Evolutionary conservation across 1,140 invertebrate species (phyloP), one percentile per base, ranked within the genome.

Genomic region (Drosophila ficusphila): DNA sequence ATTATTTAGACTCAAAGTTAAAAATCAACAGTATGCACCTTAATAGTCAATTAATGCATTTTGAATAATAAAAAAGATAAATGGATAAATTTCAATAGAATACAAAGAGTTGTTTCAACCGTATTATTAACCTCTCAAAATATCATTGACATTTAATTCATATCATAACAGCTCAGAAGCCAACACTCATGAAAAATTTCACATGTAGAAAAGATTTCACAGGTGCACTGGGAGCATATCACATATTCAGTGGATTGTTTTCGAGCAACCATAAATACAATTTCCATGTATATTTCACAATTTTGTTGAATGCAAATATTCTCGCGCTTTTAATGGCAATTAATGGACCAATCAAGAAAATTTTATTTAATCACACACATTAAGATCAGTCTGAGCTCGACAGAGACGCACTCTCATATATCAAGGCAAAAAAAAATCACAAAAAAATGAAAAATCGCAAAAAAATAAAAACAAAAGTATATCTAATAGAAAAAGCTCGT

Each of bases 341-440:
- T 29, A 49, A 79, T 69, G 81, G 81, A 85, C 81, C 81, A 85
- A 85, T 39, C 34, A 61, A 49, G 36, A 44, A 64, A 64, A 56
- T 39, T 52, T 74, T 57, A 27, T 44, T 51, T 49, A 7, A 44
- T 42, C 33, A 33, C 39, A 61, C 56, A 78, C 75, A 64, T 52
- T 41, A 29, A 60, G 39, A 44, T 75, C 56, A 85, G 47, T 51
- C 65, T 51, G 60, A 46, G 72, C 79, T 85, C 79, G 56, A 25
- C 31, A 56, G 34, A 60, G 53, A 41, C 64, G 58, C 76, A 76
- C 62, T 57, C 79, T 71, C 67, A 86, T 69, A 86, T 76, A 85
- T 73, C 67, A 81, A 64, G 74, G 79, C 41, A 60, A 65, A 6
- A 52, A 77, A 82, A 79, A 38, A 18, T 2, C 11, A 21, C 39